These are phyloP conservation scores for Peromyscus melanophrys DNA, from an alignment of 2,797 vertebrate genomes.

Conservation along the genomic window DNA sequence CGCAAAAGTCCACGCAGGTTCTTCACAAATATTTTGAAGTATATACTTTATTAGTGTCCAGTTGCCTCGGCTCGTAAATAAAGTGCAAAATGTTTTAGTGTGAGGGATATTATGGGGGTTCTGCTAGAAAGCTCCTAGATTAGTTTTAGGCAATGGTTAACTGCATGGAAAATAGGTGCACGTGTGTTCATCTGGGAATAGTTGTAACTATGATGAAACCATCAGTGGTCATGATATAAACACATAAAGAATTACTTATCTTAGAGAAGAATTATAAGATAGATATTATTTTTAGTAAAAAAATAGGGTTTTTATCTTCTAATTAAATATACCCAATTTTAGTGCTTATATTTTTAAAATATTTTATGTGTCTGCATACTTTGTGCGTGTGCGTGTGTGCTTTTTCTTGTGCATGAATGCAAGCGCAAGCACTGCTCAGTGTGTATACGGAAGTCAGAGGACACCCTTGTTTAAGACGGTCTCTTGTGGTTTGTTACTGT, in stretches of 20 bases:
- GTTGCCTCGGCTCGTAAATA: not conserved
- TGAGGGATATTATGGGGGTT: not conserved
- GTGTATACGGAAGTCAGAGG: not conserved
- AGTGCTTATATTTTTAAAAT: not conserved
- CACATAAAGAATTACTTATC: not conserved
- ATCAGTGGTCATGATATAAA: not conserved
- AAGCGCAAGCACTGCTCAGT: too few relatives aligned
- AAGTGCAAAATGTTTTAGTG: not conserved
- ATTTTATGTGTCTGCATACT: not conserved
- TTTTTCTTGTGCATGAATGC: not conserved
- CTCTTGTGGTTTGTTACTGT: not conserved
- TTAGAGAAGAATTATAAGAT: not conserved
- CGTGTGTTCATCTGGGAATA: not conserved
- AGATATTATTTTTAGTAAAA: not conserved
- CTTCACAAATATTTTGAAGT: not conserved
- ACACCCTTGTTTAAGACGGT: not conserved
- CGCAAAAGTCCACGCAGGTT: not conserved
- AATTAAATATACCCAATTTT: not conserved
- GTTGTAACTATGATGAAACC: not conserved
- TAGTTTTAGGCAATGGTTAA: not conserved
- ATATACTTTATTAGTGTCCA: not conserved
- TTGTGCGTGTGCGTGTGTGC: not conserved
- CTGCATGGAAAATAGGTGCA: not conserved
- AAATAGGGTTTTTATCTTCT: not conserved
- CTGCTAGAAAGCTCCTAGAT: not conserved